Evolutionary conservation across 2,888 invertebrate genomes (phyloP).

Genomic region (Callimorpha dominula): DNA sequence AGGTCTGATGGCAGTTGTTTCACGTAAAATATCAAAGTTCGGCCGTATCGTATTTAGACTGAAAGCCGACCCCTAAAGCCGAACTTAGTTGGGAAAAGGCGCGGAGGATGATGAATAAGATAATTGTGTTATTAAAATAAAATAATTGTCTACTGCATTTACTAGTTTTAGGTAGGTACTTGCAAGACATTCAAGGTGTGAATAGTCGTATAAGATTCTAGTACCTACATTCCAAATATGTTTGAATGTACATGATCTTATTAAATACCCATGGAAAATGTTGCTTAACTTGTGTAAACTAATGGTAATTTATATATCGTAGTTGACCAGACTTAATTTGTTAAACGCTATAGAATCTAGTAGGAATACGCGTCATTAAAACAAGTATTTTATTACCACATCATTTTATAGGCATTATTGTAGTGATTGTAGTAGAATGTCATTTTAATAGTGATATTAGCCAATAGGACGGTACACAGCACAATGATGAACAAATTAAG

Average conservation of each 20-base stretch:
- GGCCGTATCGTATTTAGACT: too few species aligned
- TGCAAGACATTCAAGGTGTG: too few species aligned
- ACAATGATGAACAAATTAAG: constrained; percentile 47
- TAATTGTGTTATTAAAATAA: background rate
- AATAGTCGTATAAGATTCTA: too few species aligned
- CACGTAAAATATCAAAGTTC: too few species aligned
- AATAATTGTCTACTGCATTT: too few species aligned
- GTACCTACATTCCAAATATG: too few species aligned
- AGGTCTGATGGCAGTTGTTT: too few species aligned
- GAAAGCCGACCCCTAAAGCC: too few species aligned
- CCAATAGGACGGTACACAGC: constrained; percentile 23
- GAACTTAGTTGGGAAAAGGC: too few species aligned
- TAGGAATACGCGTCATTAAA: background rate
- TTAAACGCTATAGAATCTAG: background rate
- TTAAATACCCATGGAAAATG: background rate
- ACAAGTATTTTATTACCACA: constrained; percentile 14
- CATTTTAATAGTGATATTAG: constrained; percentile 57
- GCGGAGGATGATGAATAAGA: too few species aligned
- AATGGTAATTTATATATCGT: background rate
- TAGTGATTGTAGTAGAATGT: constrained; percentile 40
- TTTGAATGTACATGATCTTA: background rate
- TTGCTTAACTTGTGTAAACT: background rate
- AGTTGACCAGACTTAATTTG: background rate
- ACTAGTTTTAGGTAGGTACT: too few species aligned
- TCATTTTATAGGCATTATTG: constrained; percentile 28